A percentile compares a stretch with the other conserved stretches of the same genome.
These are phyloP conservation scores for Bhutanitis thaidina DNA, from an alignment of 2,888 invertebrate species.

Conservation along the genomic window DNA sequence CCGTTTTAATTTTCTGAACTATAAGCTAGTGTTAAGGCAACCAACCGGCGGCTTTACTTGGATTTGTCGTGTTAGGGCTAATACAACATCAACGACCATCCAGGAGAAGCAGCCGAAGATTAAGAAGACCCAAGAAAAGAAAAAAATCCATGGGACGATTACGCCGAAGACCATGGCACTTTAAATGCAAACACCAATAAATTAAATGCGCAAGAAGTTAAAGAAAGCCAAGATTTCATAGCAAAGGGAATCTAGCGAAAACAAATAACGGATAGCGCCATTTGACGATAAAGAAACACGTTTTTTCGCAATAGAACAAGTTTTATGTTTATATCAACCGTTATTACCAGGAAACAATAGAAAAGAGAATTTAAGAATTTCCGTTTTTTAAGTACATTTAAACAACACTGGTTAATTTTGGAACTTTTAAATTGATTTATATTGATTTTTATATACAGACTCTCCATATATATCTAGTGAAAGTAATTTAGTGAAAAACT, in stretches of 20 bases:
- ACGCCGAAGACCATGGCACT: constrained; percentile 56
- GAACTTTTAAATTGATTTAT: constrained; percentile 73
- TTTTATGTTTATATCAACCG: constrained; percentile 81
- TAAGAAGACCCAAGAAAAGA: constrained; percentile 49
- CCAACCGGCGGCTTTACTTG: constrained; percentile 67
- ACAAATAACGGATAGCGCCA: constrained; percentile 69
- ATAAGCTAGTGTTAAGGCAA: constrained; percentile 76
- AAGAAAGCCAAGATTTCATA: constrained; percentile 71
- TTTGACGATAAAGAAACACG: constrained; percentile 81
- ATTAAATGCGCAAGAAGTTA: constrained; percentile 73
- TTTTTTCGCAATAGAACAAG: constrained; percentile 82
- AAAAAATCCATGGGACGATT: constrained; percentile 53
- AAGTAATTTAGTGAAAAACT: constrained; percentile 74
- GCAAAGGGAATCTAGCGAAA: constrained; percentile 63
- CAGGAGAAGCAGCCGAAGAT: constrained; percentile 61
- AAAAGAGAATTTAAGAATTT: constrained; percentile 77
- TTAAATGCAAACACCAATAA: constrained; percentile 58
- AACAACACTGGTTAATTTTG: constrained; percentile 80
- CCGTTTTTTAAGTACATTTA: constrained; percentile 76
- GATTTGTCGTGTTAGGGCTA: constrained; percentile 71
- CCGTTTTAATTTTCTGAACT: constrained; percentile 71
- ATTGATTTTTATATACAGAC: constrained; percentile 75
- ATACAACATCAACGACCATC: constrained; percentile 65
- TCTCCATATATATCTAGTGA: constrained; percentile 75
- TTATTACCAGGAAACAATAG: constrained; percentile 79